Percentiles rank a stretch among this genome's conserved stretches.
These are phyloP conservation scores for Nansenia antarctica DNA, from an alignment of 2,113 vertebrate species.

Conservation along the genomic window DNA sequence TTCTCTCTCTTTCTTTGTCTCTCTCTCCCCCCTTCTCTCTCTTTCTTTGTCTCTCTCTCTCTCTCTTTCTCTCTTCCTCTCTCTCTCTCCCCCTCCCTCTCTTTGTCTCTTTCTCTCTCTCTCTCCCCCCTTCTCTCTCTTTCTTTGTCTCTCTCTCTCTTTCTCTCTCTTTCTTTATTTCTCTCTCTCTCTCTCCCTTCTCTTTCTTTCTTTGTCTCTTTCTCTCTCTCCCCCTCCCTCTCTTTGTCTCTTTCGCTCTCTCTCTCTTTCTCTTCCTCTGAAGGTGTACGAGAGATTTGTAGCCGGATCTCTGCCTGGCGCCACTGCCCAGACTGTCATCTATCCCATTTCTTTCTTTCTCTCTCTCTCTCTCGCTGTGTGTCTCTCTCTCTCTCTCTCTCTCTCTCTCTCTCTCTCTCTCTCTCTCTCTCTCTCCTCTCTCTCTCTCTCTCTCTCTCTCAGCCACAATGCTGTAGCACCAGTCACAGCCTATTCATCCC, in stretches of 20 bases:
- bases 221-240: background rate
- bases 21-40: background rate
- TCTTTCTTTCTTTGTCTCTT: background rate
- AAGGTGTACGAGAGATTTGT: slow-evolving; percentile 83
- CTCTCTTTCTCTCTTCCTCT: background rate
- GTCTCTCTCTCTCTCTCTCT: background rate
- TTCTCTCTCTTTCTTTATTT: too few species aligned
- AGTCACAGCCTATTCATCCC: too few species aligned
- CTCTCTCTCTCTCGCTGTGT: background rate
- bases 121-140: background rate
- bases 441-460: background rate
- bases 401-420: background rate
- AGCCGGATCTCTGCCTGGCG: slow-evolving; percentile 87
- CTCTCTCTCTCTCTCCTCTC: background rate
- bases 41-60: background rate
- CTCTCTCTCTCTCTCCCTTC: background rate
- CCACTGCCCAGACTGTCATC: slow-evolving; percentile 85
- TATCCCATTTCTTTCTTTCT: slow-evolving; percentile 73
- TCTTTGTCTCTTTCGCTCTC: too few species aligned
- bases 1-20: background rate
- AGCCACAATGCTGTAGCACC: too few species aligned
- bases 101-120: too few species aligned
- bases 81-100: background rate
- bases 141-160: background rate
- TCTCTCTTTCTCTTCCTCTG: slow-evolving; percentile 42